These are phyloP conservation scores for Sarcophaga variegata DNA, from an alignment of 2,888 invertebrate species.

Conservation along the genomic window DNA sequence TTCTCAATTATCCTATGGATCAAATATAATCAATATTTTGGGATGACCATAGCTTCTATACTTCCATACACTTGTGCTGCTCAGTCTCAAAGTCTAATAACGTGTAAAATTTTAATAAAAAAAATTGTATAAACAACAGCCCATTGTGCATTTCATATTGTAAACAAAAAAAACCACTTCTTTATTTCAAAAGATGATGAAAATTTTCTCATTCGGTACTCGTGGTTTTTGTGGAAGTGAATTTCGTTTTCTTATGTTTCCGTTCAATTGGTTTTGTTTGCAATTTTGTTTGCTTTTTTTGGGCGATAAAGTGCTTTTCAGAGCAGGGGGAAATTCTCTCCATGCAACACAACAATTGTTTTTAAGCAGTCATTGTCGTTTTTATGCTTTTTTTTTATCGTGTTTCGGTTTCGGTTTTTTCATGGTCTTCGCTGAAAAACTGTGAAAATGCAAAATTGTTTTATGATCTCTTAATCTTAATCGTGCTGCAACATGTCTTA, in stretches of 20 bases:
- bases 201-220: constrained; percentile 2
- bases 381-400: constrained; percentile 38
- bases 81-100: no score
- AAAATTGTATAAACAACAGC: not conserved
- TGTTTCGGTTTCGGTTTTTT: constrained; percentile 15
- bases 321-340: constrained; percentile 2
- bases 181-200: not conserved
- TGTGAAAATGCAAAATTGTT: constrained; percentile 71
- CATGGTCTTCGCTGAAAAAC: constrained; percentile 53
- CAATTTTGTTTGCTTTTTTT: not conserved
- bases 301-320: not conserved
- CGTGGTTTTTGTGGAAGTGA: constrained; percentile 29
- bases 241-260: constrained; percentile 1
- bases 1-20: no score
- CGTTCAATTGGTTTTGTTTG: not conserved
- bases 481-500: constrained; percentile 75
- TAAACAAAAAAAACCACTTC: not conserved
- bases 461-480: constrained; percentile 71
- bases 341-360: constrained; percentile 57
- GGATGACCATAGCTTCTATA: no score
- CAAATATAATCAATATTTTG: no score
- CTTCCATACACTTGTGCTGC: no score
- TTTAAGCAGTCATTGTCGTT: constrained; percentile 38
- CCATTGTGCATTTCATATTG: not conserved
- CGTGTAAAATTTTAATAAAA: no score